Base-by-base conservation (phyloP, 2,797 vertebrate species). In the Cryptoblepharus egeriae region DNA sequence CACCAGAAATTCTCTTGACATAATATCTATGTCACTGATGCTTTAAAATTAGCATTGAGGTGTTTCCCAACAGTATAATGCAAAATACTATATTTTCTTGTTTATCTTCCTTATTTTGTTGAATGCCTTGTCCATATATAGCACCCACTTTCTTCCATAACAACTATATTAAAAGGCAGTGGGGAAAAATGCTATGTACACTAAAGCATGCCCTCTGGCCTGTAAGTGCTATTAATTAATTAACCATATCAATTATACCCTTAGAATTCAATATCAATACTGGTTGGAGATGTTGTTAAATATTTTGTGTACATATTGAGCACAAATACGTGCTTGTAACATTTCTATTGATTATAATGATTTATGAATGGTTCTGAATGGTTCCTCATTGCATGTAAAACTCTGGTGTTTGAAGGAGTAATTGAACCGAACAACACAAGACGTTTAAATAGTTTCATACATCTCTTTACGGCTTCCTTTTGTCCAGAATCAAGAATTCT, bases 301-400 rank as follows among this genome's bases (percentile, higher is more conserved):
- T 18, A 83, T 58, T 85, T 73, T 87, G 68, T 79, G 20, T 83
- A 30, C 61, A 72, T 52, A 77, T 26, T 81, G 2, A 83, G 74
- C 85, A 45, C 63, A 72, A 58, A 80, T 79, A 85, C 83, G 75
- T 83, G 64, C 49, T 63, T 72, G 81, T 82, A 88, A 67, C 77
- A 82, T 79, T 84, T 83, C 37, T 83, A 85, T 77, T 80, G 73
- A 52, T 83, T 84, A 88, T 87, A 86, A 71, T 91, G 88, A 86
- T 55, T 92, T 90, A 84, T 5, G 87, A 49, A 75, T 88, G 18
- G 55, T 82, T 79, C 82, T 80, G 57, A 89, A 93, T n/a, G n/a
- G n/a, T n/a, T n/a, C n/a, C n/a, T n/a, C n/a, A n/a, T n/a, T n/a
- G 77, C 45, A 79, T 85, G 86, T 79, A 87, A 90, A 88, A 71